Conservation (phyloP, 1,140 invertebrate genomes). For the Thaumetopoea pityocampa region DNA sequence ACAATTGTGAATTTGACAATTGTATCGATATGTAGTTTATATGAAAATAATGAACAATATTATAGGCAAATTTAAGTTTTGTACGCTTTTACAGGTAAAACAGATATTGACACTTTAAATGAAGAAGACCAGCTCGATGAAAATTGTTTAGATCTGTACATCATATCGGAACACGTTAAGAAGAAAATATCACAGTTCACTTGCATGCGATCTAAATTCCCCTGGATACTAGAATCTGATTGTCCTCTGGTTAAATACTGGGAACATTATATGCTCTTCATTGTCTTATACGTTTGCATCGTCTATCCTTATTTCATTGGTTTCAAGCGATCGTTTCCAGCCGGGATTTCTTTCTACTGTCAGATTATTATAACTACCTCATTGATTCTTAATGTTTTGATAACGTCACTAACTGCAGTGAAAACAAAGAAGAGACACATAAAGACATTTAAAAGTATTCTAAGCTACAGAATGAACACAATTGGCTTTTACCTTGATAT, state of each 20-base stretch:
- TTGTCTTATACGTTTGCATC: conserved; percentile 51
- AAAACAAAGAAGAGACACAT: conserved; percentile 61
- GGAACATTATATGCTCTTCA: conserved; percentile 50
- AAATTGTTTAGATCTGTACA: conserved; percentile 58
- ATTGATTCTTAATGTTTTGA: conserved; percentile 46
- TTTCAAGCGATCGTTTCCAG: conserved; percentile 43
- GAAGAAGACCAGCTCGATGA: conserved; percentile 52
- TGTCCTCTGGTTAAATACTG: conserved; percentile 59
- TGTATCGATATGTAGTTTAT: no score
- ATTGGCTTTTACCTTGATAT: conserved; percentile 66
- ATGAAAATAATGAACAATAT: no score
- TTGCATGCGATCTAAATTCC: conserved; percentile 47
- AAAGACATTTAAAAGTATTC: conserved; percentile 43
- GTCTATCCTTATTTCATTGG: conserved; percentile 62
- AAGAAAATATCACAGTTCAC: conserved; percentile 49
- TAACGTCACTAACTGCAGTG: conserved; percentile 50
- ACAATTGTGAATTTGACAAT: no score
- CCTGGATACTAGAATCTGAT: conserved; percentile 57
- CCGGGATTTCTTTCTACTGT: conserved; percentile 40
- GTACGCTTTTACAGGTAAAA: conserved; percentile 36
- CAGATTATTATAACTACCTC: conserved; percentile 52
- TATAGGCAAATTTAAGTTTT: conserved; percentile 4
- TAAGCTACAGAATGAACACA: conserved; percentile 57
- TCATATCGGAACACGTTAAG: conserved; percentile 61
- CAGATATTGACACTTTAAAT: conserved; percentile 34